phyloP scores from a whole-genome alignment of 2,113 vertebrate genomes.

The Pavo muticus region DNA sequence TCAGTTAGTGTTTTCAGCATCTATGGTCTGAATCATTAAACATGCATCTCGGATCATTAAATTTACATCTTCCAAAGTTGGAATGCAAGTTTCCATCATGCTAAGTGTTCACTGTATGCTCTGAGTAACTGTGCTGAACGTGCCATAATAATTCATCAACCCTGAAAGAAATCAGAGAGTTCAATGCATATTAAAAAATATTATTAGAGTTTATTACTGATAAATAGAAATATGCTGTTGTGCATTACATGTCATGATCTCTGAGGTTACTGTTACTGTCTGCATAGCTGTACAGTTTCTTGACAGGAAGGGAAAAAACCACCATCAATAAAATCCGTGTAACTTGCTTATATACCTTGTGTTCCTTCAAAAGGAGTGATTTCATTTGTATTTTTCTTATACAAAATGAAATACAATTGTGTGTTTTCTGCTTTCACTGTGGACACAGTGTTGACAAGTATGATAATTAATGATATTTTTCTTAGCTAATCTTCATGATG shows the following conservation, averaged over 20 bases:
- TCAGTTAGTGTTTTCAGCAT: not conserved
- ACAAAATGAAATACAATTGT: not conserved
- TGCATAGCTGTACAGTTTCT: not conserved
- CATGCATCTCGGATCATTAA: not conserved
- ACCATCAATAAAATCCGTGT: not conserved
- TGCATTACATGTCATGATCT: not conserved
- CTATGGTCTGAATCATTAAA: not conserved
- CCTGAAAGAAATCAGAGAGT: not conserved
- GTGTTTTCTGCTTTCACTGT: not conserved
- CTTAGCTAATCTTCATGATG: not conserved
- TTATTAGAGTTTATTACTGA: not conserved
- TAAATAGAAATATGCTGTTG: not conserved
- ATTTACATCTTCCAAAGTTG: not conserved
- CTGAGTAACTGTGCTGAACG: not conserved
- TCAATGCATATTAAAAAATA: not conserved
- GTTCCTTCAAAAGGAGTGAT: not conserved
- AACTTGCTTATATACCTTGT: not conserved
- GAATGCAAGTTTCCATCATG: not conserved
- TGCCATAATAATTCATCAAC: constrained; percentile 18
- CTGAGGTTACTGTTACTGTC: not conserved
- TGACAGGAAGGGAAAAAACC: not conserved
- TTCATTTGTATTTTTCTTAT: not conserved
- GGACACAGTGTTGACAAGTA: not conserved
- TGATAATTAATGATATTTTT: not conserved
- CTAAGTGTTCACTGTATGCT: not conserved